phyloP scores from a whole-genome alignment of 2,113 vertebrate species.

The Oxyruncus cristatus region DNA sequence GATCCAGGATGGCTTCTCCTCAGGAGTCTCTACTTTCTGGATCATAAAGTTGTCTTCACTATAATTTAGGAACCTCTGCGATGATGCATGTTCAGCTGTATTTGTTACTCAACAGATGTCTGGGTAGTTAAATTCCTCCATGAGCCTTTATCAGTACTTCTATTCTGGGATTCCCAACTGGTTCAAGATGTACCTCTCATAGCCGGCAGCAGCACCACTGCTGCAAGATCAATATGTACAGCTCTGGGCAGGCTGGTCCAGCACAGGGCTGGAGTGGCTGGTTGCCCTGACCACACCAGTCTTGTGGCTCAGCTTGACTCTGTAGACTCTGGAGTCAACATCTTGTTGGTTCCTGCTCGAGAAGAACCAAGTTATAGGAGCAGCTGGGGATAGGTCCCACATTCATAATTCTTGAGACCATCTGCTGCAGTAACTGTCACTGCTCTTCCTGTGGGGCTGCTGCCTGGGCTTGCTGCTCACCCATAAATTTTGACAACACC shows the following conservation, averaged over 20 bases:
- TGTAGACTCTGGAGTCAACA: background rate
- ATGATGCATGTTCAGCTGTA: conserved; percentile 76
- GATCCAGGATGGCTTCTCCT: conserved; percentile 64
- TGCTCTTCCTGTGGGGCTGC: conserved; percentile 32
- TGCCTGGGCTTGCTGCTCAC: background rate
- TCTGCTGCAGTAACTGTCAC: conserved; percentile 28
- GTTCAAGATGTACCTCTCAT: conserved; percentile 52
- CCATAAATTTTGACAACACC: conserved; percentile 33
- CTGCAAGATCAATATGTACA: background rate
- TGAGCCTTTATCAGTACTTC: conserved; percentile 61
- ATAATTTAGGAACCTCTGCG: conserved; percentile 74
- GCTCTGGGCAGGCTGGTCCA: background rate
- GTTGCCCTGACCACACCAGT: background rate
- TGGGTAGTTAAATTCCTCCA: conserved; percentile 73
- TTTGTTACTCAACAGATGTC: conserved; percentile 78
- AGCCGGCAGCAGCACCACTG: background rate
- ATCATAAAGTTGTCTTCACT: conserved; percentile 73
- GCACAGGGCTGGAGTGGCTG: background rate
- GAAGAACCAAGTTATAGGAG: background rate
- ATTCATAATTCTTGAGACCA: background rate
- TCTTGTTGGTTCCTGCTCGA: background rate
- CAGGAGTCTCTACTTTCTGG: conserved; percentile 70
- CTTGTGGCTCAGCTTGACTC: background rate
- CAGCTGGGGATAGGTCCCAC: background rate
- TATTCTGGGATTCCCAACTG: conserved; percentile 63